These are phyloP conservation scores for Meloe dianella DNA, from an alignment of 2,888 invertebrate genomes.

Conservation along the genomic window DNA sequence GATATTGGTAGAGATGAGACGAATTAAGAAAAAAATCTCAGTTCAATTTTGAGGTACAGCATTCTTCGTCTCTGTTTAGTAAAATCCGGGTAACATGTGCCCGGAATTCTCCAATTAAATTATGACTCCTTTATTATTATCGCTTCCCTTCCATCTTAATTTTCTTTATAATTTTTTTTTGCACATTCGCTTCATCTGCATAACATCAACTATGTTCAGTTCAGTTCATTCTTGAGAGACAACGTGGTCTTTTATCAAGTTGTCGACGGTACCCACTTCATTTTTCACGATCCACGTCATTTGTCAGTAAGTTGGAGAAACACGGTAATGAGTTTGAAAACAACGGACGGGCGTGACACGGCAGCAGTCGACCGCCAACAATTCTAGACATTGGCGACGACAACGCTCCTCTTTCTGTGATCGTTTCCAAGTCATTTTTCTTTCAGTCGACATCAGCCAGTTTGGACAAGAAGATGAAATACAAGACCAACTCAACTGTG, in stretches of 20 bases:
- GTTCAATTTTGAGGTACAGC: neutral
- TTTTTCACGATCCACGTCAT: constrained; percentile 60
- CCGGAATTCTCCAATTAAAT: constrained; percentile 28
- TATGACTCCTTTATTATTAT: constrained; percentile 8
- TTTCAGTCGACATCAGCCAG: constrained; percentile 38
- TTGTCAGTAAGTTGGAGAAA: constrained; percentile 59
- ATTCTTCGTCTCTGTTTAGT: neutral
- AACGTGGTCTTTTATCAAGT: constrained; percentile 58
- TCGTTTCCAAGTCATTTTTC: constrained; percentile 39
- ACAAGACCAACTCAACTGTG: constrained; percentile 43
- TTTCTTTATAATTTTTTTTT: no score
- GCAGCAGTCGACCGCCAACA: constrained; percentile 22
- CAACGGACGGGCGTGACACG: constrained; percentile 58
- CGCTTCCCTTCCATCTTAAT: neutral
- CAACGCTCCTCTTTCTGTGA: constrained; percentile 35
- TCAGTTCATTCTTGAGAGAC: constrained; percentile 49
- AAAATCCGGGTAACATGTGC: constrained; percentile 20
- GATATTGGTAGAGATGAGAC: no score
- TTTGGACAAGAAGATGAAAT: constrained; percentile 39
- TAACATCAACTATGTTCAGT: constrained; percentile 15
- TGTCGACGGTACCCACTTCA: constrained; percentile 58
- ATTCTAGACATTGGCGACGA: constrained; percentile 16
- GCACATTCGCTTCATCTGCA: neutral
- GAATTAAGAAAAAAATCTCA: neutral
- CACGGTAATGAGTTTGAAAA: constrained; percentile 60